Evolutionary conservation across 2,888 invertebrate genomes (phyloP), one percentile per base, ranked within the genome.

Genomic region (Sphaerolaimus hirsutus): DNA sequence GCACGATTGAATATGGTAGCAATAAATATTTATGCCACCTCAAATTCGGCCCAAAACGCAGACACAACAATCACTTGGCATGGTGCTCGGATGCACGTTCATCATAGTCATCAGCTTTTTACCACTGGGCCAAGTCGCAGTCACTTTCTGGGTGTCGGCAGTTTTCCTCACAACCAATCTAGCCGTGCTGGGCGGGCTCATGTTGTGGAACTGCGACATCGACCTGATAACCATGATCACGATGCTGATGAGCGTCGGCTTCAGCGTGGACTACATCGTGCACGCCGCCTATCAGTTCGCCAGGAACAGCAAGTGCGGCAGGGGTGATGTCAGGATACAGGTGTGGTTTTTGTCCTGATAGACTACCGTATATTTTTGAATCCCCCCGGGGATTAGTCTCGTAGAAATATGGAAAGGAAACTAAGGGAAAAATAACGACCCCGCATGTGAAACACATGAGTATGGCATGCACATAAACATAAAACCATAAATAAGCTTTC

Each of bases 191-290:
- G 43, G 43, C 3, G 19, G 10, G 3, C 21, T 43, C 5, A 17
- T 7, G 4, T 7, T 5, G 7, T 32, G 32, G 32, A 4, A 19
- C 25, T 14, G 26, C 17, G 42, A 42, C n/a, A 26, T 42, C 42
- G 43, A 43, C 35, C 3, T 43, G 5, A 17, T 29, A 19, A 29
- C 10, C 23, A 43, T 43, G 43, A 24, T 43, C 12, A 43, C 43
- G 4, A 17, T 43, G 26, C 43, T 43, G 4, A 43, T 43, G 27
- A 38, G 38, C 21, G 38, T 38, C 38, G 38, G 38, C 14, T 19
- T 38, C 38, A 19, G n/a, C n/a, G n/a, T 43, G 17, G 27, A 24
- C 24, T 43, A 43, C 43, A 43, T 23, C 32, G 43, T 43, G 23
- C 43, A 43, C 25, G 10, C 35, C 22, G 43, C 43, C 19, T 32